Percentiles rank a stretch among this genome's conserved stretches.
These are phyloP conservation scores for Perdita meconis DNA, from an alignment of 2,888 invertebrate genomes.

Conservation along the genomic window DNA sequence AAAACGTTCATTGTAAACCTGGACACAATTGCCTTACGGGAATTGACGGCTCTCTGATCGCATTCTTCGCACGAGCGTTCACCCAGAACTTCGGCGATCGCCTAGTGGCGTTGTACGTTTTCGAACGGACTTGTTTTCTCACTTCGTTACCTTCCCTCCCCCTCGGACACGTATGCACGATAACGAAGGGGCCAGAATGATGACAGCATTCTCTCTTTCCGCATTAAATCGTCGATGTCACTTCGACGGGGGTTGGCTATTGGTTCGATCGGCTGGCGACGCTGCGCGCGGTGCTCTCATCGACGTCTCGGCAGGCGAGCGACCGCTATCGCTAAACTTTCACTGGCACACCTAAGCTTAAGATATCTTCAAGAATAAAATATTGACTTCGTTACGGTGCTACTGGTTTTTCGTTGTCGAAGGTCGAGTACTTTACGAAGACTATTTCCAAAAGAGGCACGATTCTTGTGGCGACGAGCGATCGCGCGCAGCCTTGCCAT, in stretches of 20 bases:
- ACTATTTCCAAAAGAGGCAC: not conserved
- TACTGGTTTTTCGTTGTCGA: too few relatives aligned
- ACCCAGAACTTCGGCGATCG: slow-evolving; percentile 33
- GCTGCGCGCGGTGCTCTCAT: slow-evolving; percentile 22
- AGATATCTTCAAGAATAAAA: too few relatives aligned
- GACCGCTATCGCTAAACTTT: not conserved
- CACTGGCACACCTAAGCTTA: not conserved
- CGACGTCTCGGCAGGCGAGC: not conserved
- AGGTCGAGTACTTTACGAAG: too few relatives aligned
- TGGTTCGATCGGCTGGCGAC: slow-evolving; percentile 24
- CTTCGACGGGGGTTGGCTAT: slow-evolving; percentile 30
- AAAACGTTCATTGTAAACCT: slow-evolving; percentile 44
- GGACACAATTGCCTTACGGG: slow-evolving; percentile 42
- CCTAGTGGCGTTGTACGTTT: slow-evolving; percentile 36
- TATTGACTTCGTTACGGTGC: too few relatives aligned
- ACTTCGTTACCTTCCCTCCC: slow-evolving; percentile 51
- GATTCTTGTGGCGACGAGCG: slow-evolving; percentile 7
- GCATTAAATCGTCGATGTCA: slow-evolving; percentile 11
- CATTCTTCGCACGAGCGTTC: slow-evolving; percentile 41
- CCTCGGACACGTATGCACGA: slow-evolving; percentile 55
- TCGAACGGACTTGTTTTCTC: slow-evolving; percentile 31
- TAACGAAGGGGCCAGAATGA: slow-evolving; percentile 64
- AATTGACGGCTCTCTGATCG: slow-evolving; percentile 14
- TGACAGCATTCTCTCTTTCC: slow-evolving; percentile 19
- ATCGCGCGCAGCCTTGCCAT: slow-evolving; percentile 70